These are phyloP conservation scores for Papilio aristodemus DNA, from an alignment of 1,140 invertebrate genomes.

Conservation along the genomic window DNA sequence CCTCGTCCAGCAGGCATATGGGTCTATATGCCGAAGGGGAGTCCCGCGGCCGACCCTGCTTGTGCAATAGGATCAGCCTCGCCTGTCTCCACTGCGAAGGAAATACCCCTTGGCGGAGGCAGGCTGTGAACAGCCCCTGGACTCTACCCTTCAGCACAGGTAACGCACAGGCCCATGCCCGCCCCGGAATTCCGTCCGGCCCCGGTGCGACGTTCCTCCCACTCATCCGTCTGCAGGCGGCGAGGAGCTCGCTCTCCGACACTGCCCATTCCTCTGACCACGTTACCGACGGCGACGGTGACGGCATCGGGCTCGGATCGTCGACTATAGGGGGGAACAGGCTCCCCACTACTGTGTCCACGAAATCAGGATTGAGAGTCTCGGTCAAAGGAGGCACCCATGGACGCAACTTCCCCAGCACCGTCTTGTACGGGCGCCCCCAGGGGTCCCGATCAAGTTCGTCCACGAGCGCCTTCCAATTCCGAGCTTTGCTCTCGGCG, in stretches of 20 bases:
- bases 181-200: slow-evolving; percentile 33
- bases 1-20: no score
- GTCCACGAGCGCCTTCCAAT: slow-evolving; percentile 39
- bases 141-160: background rate
- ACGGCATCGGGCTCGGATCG: background rate
- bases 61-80: slow-evolving; percentile 34
- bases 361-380: slow-evolving; percentile 27
- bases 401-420: slow-evolving; percentile 37
- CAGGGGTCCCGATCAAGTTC: slow-evolving; percentile 50
- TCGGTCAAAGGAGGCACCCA: slow-evolving; percentile 40
- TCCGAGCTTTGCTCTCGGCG: slow-evolving; percentile 31
- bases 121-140: slow-evolving; percentile 22
- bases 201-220: slow-evolving; percentile 33
- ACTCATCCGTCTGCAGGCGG: no score
- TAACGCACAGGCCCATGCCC: slow-evolving; percentile 3
- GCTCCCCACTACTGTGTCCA: slow-evolving; percentile 38
- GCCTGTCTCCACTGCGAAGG: slow-evolving; percentile 28
- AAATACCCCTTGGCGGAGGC: slow-evolving; percentile 13
- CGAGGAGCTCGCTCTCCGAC: background rate
- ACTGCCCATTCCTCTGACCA: background rate
- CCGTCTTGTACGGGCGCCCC: slow-evolving; percentile 48
- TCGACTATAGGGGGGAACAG: slow-evolving; percentile 49
- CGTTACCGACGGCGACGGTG: background rate
- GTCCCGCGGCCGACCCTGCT: no score
- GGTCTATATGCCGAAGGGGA: no score